Percentiles rank a stretch among this genome's conserved stretches.
Conservation (phyloP, 2,888 invertebrate genomes). For the Campopleginae sp. region DNA sequence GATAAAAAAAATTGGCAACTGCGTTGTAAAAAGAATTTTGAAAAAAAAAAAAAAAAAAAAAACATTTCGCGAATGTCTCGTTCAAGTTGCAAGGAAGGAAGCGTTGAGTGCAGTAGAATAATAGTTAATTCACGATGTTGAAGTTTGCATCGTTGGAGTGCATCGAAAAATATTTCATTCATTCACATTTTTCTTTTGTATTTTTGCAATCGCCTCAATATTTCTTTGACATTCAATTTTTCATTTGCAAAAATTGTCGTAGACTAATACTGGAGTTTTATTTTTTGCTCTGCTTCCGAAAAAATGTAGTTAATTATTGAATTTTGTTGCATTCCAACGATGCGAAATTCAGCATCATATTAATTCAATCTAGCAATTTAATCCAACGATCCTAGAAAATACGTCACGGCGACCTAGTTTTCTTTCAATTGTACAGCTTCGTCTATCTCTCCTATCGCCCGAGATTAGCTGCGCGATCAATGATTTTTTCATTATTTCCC, state of each 20-base stretch:
- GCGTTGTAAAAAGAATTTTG: background rate
- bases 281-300: no score
- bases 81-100: background rate
- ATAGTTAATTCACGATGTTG: conserved; percentile 18
- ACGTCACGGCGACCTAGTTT: conserved; percentile 31
- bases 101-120: conserved; percentile 15
- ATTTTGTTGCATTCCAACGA: no score
- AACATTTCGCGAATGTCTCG: background rate
- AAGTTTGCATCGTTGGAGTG: no score
- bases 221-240: no score
- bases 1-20: background rate
- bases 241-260: no score
- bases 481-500: background rate
- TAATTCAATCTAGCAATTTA: background rate
- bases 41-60: background rate
- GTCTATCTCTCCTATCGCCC: background rate
- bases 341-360: no score
- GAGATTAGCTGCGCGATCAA: background rate
- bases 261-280: no score
- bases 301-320: no score
- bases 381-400: conserved; percentile 15
- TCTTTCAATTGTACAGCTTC: background rate
- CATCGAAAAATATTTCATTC: no score
- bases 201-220: no score
- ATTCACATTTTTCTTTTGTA: no score